Conservation (phyloP, 2,113 vertebrate species). For the Sinocyclocheilus rhinocerous region DNA sequence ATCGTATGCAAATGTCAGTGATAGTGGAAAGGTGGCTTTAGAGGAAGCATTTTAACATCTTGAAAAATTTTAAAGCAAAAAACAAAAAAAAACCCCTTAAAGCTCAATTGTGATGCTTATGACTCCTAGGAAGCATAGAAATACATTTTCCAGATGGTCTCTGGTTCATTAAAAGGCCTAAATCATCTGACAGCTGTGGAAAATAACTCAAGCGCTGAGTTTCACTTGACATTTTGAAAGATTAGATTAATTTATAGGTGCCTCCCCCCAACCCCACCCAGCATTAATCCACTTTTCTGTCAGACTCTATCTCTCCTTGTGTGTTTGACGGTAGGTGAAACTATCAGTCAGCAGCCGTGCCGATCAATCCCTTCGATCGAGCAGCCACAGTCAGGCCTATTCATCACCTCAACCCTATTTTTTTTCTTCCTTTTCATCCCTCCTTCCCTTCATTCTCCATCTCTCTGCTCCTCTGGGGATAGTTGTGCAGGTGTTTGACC, state of each 20-base stretch:
- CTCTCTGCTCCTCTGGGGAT: conserved; percentile 30
- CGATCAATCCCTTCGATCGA: conserved; percentile 56
- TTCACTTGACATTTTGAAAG: conserved; percentile 31
- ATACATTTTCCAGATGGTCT: neutral
- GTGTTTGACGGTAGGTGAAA: conserved; percentile 52
- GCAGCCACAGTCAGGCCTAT: conserved; percentile 32
- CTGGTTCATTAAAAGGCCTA: conserved; percentile 4
- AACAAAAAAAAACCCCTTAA: neutral
- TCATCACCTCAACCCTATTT: conserved; percentile 38
- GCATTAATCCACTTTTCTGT: conserved; percentile 52
- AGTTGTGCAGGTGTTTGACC: conserved; percentile 35
- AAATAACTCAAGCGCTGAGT: conserved; percentile 4
- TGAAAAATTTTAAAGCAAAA: neutral
- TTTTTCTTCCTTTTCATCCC: conserved; percentile 1
- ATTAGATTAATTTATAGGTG: conserved; percentile 37
- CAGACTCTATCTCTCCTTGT: conserved; percentile 49
- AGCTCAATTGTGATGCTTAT: neutral
- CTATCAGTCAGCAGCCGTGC: conserved; percentile 52
- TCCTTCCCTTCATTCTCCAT: neutral
- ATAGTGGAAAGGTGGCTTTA: neutral
- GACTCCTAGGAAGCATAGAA: neutral
- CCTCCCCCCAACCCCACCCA: conserved; percentile 24
- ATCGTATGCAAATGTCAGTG: neutral
- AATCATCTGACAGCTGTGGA: neutral
- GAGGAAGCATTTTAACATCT: neutral